These are phyloP conservation scores for Pseudorectes ferrugineus DNA, from an alignment of 2,113 vertebrate genomes.

Conservation along the genomic window DNA sequence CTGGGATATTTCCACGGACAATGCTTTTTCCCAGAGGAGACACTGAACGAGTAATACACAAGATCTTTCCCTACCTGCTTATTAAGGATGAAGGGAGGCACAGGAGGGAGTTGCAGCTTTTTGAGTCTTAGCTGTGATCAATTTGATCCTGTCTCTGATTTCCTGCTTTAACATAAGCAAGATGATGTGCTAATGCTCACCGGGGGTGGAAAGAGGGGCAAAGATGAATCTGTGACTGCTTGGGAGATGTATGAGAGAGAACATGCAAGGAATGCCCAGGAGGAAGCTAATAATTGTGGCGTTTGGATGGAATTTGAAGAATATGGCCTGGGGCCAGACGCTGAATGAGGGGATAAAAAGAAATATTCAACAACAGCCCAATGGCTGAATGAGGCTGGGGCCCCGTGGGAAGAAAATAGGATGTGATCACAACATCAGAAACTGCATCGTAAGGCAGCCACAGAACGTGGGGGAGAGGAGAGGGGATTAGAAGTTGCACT, in stretches of 20 bases:
- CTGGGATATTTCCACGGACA: neutral
- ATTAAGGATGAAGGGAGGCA: neutral
- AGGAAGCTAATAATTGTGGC: slow-evolving; percentile 45
- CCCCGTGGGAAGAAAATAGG: neutral
- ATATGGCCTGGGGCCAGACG: neutral
- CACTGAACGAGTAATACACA: fast-evolving
- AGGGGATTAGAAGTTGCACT: neutral
- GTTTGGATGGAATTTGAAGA: slow-evolving; percentile 55
- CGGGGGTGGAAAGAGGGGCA: neutral
- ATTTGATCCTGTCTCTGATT: neutral
- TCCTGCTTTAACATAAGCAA: neutral
- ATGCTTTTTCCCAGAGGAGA: neutral
- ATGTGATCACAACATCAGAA: neutral
- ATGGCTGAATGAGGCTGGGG: neutral
- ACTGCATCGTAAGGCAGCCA: neutral
- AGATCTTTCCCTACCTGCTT: slow-evolving; percentile 7
- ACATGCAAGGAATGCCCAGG: slow-evolving; percentile 37
- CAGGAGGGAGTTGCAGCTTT: neutral
- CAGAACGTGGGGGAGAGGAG: neutral
- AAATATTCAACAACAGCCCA: slow-evolving; percentile 24
- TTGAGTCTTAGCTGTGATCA: neutral
- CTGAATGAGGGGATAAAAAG: slow-evolving; percentile 48
- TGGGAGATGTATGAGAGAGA: neutral
- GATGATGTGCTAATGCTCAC: neutral
- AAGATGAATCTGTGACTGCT: neutral